Evolutionary conservation across 2,113 vertebrate genomes (phyloP).

Genomic region (Oncorhynchus gorbuscha): DNA sequence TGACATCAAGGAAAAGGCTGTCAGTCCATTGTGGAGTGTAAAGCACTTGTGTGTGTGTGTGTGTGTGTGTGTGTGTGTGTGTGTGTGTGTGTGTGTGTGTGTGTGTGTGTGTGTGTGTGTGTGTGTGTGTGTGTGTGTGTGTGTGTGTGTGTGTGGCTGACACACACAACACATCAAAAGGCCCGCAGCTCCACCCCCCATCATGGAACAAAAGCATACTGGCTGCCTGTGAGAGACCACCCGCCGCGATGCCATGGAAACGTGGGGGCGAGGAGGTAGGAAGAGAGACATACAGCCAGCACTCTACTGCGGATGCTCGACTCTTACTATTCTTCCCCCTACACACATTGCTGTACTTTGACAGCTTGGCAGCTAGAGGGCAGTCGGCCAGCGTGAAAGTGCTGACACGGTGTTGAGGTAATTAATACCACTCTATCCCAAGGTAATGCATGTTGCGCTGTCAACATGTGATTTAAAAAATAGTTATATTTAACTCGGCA

Average conservation of each 20-base stretch:
- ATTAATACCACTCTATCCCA: not conserved
- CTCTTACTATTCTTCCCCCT: not conserved
- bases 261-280: slow-evolving; percentile 10
- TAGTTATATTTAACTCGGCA: too few relatives aligned
- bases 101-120: too few relatives aligned
- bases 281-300: not conserved
- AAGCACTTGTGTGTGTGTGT: not conserved
- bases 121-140: too few relatives aligned
- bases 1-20: not conserved
- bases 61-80: too few relatives aligned
- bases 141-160: not conserved
- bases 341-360: not conserved
- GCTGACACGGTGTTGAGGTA: not conserved
- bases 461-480: not conserved
- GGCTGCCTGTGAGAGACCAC: slow-evolving; percentile 17
- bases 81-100: too few relatives aligned
- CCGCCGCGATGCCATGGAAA: slow-evolving; percentile 30
- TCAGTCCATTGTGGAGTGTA: not conserved
- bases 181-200: slow-evolving; percentile 3
- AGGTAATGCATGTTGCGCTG: not conserved
- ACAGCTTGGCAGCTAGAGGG: not conserved
- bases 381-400: not conserved
- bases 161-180: slow-evolving; percentile 20
- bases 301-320: not conserved
- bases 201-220: slow-evolving; percentile 23